Evolutionary conservation across 2,888 invertebrate genomes (phyloP).

Genomic region (Caenorhabditis auriculariae): DNA sequence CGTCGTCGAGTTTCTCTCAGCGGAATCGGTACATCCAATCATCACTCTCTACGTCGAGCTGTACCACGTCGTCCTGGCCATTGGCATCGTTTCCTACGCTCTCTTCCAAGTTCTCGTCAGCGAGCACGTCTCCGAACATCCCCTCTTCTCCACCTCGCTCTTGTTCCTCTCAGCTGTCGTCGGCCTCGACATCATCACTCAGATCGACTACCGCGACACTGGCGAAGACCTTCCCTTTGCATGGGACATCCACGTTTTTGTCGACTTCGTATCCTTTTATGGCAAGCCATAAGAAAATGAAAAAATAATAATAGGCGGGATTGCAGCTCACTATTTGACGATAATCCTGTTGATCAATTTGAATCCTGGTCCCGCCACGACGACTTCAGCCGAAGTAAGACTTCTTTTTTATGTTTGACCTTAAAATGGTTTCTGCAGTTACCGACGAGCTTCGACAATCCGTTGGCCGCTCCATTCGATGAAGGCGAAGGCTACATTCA

Average conservation of each 20-base stretch:
- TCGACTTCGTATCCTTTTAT: constrained; percentile 19
- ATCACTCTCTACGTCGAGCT: constrained; percentile 27
- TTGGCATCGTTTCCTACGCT: constrained; percentile 21
- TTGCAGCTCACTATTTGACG: constrained; percentile 25
- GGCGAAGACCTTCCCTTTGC: constrained; percentile 17
- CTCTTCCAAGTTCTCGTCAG: constrained; percentile 22
- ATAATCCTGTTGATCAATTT: constrained; percentile 13
- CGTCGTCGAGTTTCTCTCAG: constrained; percentile 12
- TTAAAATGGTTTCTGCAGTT: constrained; percentile 7
- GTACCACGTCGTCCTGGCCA: constrained; percentile 21
- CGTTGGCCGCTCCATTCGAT: constrained; percentile 8
- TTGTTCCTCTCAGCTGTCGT: constrained; percentile 12
- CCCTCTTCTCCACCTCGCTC: constrained; percentile 10
- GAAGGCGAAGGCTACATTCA: constrained; percentile 21
- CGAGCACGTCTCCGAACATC: constrained; percentile 11
- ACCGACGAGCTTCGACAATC: constrained; percentile 22
- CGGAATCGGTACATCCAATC: constrained; percentile 12
- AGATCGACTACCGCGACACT: constrained; percentile 26
- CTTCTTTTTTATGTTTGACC: background rate
- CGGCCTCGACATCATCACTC: constrained; percentile 20
- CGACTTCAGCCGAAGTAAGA: constrained; percentile 18
- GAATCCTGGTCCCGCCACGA: constrained; percentile 19
- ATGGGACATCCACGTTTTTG: constrained; percentile 21
- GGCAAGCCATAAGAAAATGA: constrained; percentile 4
- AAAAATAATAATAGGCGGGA: background rate